Evolutionary conservation across 2,797 vertebrate genomes (phyloP), one percentile per base, ranked within the genome.

Genomic region (Molossus alvarezi): DNA sequence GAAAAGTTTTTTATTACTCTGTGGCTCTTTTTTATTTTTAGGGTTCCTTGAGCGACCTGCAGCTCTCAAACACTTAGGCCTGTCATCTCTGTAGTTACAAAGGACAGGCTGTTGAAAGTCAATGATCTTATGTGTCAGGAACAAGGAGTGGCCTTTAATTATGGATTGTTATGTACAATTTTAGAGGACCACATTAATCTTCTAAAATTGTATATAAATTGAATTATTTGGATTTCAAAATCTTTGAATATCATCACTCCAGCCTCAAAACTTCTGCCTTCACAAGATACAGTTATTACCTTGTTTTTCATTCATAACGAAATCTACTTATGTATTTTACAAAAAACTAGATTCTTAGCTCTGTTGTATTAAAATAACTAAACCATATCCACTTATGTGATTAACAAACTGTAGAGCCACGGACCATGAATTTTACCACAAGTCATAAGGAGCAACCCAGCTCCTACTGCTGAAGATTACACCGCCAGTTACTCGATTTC

Each of bases 291-390:
- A 84, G 3, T 76, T 77, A 57, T 51, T 48, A 48, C 18, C 9
- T 71, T 92, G 48, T n/a, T 83, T 94, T 79, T 79, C 11, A 84
- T 80, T 89, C 1, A 29, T 79, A 60, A 48, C 14, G 10, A 84
- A 83, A n/a, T 27, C 21, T 37, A 29, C 37, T 88, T 71, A 71
- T 45, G 8, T 55, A 72, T 14, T 48, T 84, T 84, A 67, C 69
- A 25, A 79, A 45, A 88, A 29, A 8, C 45, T 62, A 79, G 2
- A 72, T 57, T 62, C 21, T 79, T 83, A 60, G 33, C 9, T 33
- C 21, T 71, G 13, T 57, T 12, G 3, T 25, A 53, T 21, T 82
- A 21, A 88, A 82, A 76, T 53, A 88, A 20, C 3, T 21, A 90
- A 62, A 48, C 72, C 60, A 76, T 71, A 75, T 55, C 33, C 14